Evolutionary conservation across 2,888 invertebrate genomes (phyloP).

Genomic region (Torymus auratus): DNA sequence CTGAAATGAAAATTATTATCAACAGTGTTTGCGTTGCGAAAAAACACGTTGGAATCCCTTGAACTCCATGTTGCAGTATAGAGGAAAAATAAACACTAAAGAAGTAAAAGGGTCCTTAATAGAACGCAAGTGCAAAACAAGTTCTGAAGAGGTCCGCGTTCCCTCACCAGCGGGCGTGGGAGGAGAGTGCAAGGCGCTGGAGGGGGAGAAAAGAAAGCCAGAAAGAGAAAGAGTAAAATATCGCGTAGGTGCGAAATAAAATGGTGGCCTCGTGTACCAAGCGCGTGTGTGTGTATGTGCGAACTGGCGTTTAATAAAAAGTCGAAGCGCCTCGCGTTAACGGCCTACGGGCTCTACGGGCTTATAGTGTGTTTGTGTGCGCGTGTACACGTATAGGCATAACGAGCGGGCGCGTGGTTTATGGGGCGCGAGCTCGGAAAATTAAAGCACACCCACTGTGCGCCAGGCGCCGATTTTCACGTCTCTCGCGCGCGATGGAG

Average conservation of each 20-base stretch:
- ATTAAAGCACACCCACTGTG: conserved; percentile 56
- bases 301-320: conserved; percentile 64
- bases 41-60: too few species aligned
- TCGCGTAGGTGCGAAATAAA: conserved; percentile 74
- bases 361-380: not conserved
- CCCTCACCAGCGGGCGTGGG: conserved; percentile 40
- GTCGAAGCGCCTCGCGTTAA: conserved; percentile 47
- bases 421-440: conserved; percentile 48
- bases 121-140: conserved; percentile 26
- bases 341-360: not conserved
- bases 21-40: too few species aligned
- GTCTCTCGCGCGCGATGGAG: conserved; percentile 18
- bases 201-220: not conserved
- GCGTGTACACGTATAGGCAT: not conserved
- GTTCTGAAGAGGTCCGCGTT: conserved; percentile 24
- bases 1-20: too few species aligned
- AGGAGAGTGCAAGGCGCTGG: conserved; percentile 23
- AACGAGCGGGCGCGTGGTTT: conserved; percentile 42
- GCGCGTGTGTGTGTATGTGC: conserved; percentile 45
- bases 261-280: conserved; percentile 66
- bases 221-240: conserved; percentile 66
- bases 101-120: too few species aligned
- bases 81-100: too few species aligned
- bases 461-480: conserved; percentile 38
- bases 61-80: too few species aligned